Base-by-base conservation (phyloP, 2,797 vertebrate species). In the Falco berigora region DNA sequence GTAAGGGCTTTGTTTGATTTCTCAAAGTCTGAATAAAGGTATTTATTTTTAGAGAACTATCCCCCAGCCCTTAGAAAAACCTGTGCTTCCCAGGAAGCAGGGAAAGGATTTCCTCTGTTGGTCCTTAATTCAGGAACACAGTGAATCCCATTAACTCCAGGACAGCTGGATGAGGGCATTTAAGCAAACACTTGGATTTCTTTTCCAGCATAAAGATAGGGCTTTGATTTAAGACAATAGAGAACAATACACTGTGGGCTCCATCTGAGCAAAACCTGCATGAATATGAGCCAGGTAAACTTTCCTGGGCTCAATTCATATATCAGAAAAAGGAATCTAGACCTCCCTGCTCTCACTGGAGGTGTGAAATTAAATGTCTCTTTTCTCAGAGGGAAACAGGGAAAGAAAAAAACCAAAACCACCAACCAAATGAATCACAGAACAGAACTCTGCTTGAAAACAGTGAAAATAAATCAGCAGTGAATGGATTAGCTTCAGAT, bases 401-500 rank as follows among this genome's bases (percentile, higher is more conserved):
- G 44, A 11, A 6, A 46, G 71, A 81, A 80, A 58, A 59, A 53
- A 67, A 50, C 8, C 42, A 44, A 44, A 44, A 44, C 17, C 42
- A 12, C 38, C 38, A 40, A 40, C 42, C 40, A 61, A 40, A 46
- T 0, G 36, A 84, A 72, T 58, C 49, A 76, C 21, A 66, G 55
- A 91, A 40, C 34, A 92, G 69, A 92, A 59, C 66, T 84, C 94
- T 86, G 91, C 91, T 90, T 94, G 92, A 96, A 96, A 95, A 90
- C 50, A 81, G 58, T 30, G 79, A 92, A 91, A 97, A 96, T 95
- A 95, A 95, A 94, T 95, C 96, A 94, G 73, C 66, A 84, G 42
- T 80, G 73, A 96, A 95, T 92, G 91, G 91, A 96, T 96, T 96
- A 95, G 86, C 69, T 91, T 94, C 79, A 95, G 85, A 94, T 86